phyloP scores from a whole-genome alignment of 2,888 invertebrate genomes.

The Drosophila melanosoma region DNA sequence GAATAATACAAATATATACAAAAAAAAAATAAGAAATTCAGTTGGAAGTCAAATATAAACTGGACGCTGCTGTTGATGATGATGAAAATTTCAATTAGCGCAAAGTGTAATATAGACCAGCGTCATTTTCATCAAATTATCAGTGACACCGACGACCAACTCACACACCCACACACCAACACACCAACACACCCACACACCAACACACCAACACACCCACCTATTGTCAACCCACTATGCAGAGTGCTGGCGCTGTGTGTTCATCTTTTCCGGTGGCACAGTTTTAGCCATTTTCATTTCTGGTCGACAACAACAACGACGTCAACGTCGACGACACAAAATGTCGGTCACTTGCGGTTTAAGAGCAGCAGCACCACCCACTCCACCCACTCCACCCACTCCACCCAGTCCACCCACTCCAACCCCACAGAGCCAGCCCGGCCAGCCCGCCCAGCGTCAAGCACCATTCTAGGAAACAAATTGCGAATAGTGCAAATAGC shows the following conservation, averaged over 20 bases:
- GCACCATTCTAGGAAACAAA: slow-evolving; percentile 50
- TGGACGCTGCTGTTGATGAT: slow-evolving; percentile 45
- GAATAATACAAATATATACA: neutral
- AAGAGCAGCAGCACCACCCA: slow-evolving; percentile 33
- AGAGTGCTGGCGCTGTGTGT: slow-evolving; percentile 45
- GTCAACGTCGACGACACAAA: slow-evolving; percentile 60
- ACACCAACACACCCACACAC: slow-evolving; percentile 1
- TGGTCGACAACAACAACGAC: slow-evolving; percentile 49
- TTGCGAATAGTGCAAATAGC: slow-evolving; percentile 79
- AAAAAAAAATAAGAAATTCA: slow-evolving; percentile 1
- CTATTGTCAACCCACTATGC: neutral
- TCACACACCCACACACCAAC: neutral
- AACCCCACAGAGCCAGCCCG: neutral
- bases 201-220: neutral
- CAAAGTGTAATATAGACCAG: slow-evolving; percentile 73
- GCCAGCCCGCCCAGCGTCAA: slow-evolving; percentile 2
- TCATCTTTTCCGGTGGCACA: slow-evolving; percentile 76
- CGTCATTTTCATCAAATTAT: slow-evolving; percentile 79
- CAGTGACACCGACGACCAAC: slow-evolving; percentile 64
- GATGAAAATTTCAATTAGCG: slow-evolving; percentile 79
- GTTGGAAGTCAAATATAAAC: neutral
- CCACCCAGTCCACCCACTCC: neutral
- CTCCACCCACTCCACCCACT: neutral
- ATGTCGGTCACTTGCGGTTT: slow-evolving; percentile 80
- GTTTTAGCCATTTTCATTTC: slow-evolving; percentile 75